Evolutionary conservation across 2,797 vertebrate genomes (phyloP), one percentile per base, ranked within the genome.

Genomic region (Allobates femoralis): DNA sequence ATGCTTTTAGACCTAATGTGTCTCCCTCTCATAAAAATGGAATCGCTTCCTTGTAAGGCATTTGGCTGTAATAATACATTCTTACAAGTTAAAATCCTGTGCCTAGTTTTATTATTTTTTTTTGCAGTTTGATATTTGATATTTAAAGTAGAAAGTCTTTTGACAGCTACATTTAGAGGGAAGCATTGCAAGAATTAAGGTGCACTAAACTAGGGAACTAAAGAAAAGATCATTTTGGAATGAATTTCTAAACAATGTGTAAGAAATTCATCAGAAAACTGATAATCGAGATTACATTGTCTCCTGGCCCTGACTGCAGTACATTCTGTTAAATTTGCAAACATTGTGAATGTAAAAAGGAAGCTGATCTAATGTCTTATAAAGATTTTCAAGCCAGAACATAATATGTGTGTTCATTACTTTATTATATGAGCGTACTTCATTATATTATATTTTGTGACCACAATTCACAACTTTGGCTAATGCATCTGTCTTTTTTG

Each of bases 361-460:
- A 67, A 58, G 51, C 64, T 56, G 28, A 37, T 55, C 18, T 37
- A n/a, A 55, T 19, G 2, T 1, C 23, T 79, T 62, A 41, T 23
- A 41, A 80, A 80, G 58, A 56, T 37, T 46, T 64, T 64, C 26
- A 80, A 18, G 28, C 12, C n/a, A 10, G 79, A 64, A 21, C 56
- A 41, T 79, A 79, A 60, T 41, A 41, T 58, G 15, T 7, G n/a
- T 41, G 69, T 28, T 58, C 23, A 16, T 71, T 56, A 58, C 11
- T 56, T 51, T 14, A 71, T 82, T 56, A 75, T 56, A 21, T 46
- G 34, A 74, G 23, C 19, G 32, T 2, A 11, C n/a, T n/a, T n/a
- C n/a, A n/a, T n/a, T n/a, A n/a, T n/a, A n/a, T n/a, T n/a, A 46
- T 58, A 41, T 26, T 60, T 55, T 71, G 66, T 82, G 67, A 74